Evolutionary conservation across 1,140 invertebrate species (phyloP), one percentile per base, ranked within the genome.

Genomic region (Mactra quadrangularis): DNA sequence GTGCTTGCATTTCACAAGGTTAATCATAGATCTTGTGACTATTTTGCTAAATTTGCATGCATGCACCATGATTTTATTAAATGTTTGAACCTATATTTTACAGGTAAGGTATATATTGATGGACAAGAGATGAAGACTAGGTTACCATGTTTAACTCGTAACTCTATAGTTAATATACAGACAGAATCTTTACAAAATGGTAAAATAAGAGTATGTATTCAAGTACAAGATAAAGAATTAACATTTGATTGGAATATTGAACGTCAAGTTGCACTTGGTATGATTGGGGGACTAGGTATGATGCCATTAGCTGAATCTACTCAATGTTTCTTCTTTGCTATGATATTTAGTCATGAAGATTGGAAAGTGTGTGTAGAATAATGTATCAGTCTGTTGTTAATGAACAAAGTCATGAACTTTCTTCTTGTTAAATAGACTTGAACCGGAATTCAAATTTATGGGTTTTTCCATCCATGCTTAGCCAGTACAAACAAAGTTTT

Each of bases 231-330:
- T 50, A 91, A 91, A 55, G 90, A 88, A 17, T 87, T 92, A 3
- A 89, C 91, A 41, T 90, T 91, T 86, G 91, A 92, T 81, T 92
- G 91, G 91, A 90, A 88, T 52, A 74, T 89, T 33, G 53, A 82
- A 45, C 72, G 75, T 71, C 38, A 64, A 4, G 52, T 45, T 0
- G 68, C 62, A 0, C 17, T 59, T 9, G 81, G 83, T 19, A 74
- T 72, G 25, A 57, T 55, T 13, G 76, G 71, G 17, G 45, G 64
- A 9, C 17, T 62, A 13, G 70, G 45, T 19, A 71, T 79, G 52
- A 41, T 52, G 3, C 53, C 57, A 13, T 25, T 31, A 19, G 15
- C 29, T 27, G 59, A 70, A 60, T 68, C 81, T 60, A 38, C 66
- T 29, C 82, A 85, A 22, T 66, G 55, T 22, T 85, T 91, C 27